phyloP scores from a whole-genome alignment of 2,888 invertebrate genomes.

The Patella pellucida region DNA sequence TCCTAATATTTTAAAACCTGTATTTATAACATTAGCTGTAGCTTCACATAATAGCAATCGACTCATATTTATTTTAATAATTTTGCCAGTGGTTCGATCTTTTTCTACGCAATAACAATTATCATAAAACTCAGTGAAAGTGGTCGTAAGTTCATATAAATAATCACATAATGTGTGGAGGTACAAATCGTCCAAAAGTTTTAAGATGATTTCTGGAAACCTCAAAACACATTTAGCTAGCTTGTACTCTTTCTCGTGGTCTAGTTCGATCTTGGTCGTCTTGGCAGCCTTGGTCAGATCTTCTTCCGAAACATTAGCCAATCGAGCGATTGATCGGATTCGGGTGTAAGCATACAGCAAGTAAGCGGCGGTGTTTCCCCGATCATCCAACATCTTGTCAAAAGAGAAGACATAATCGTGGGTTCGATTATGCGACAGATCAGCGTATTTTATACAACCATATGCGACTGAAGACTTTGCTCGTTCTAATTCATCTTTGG shows the following conservation, averaged over 20 bases:
- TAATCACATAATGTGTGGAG: conserved; percentile 94
- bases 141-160: conserved; percentile 92
- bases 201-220: conserved; percentile 88
- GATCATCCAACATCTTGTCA: conserved; percentile 99
- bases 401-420: conserved; percentile 98
- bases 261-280: conserved; percentile 79
- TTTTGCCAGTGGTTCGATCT: conserved; percentile 80
- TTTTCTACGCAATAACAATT: conserved; percentile 97
- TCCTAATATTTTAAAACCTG: conserved; percentile 91
- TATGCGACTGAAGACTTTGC: conserved; percentile 95
- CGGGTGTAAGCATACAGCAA: conserved; percentile 93
- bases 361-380: conserved; percentile 98
- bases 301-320: conserved; percentile 67
- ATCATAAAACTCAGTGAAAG: conserved; percentile 97
- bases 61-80: conserved; percentile 86
- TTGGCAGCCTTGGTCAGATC: conserved; percentile 77
- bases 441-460: conserved; percentile 98
- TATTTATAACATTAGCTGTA: conserved; percentile 87
- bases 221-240: conserved; percentile 82
- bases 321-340: conserved; percentile 77
- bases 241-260: conserved; percentile 95
- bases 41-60: conserved; percentile 93
- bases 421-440: conserved; percentile 91
- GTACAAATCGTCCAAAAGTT: conserved; percentile 85
- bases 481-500: conserved; percentile 82